Evolutionary conservation across 53 echinoderm and acorn worm species (phyloP), one percentile per base, ranked within the genome.

Genomic region (Holothuria leucospilota): DNA sequence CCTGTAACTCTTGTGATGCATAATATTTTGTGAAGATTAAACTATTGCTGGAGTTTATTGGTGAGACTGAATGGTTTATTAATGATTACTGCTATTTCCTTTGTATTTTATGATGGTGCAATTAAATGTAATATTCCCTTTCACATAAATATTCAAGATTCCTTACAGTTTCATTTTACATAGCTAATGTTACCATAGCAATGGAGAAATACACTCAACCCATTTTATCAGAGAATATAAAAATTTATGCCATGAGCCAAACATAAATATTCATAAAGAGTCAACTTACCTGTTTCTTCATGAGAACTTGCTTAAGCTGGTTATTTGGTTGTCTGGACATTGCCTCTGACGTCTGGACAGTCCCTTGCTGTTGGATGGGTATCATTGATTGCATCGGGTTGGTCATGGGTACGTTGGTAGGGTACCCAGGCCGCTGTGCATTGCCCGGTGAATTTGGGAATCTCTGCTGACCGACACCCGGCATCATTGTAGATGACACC

Each of bases 321-420:
- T 70, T 88, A 8, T 78, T 88, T 39, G 73, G 82, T 75, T 91
- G 88, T 74, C 85, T 75, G 75, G 38, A 41, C 72, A 72, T 72
- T 23, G 51, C 16, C 2, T 75, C 75, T 25, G 75, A 28, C 25
- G 75, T 49, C 25, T 39, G 72, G 39, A 39, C 72, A 1, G 49
- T 28, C 12, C 49, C 75, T 27, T 75, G 75, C 18, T 56, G 56
- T 18, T 56, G 56, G 53, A 75, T 75, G 69, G 90, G 87, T 77
- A 86, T 87, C 93, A 93, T 87, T 18, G 90, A 65, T 29, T 84
- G 77, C 93, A 93, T 90, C 23, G 82, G 87, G 82, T 84, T 87
- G 51, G 82, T 74, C 83, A 52, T 51, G 34, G 63, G 66, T 63
- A 60, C 42, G 14, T 25, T 64, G 39, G 56, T 69, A 53, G 85